phyloP scores from a whole-genome alignment of 1,140 invertebrate species.

The Geopemphigus sp. region DNA sequence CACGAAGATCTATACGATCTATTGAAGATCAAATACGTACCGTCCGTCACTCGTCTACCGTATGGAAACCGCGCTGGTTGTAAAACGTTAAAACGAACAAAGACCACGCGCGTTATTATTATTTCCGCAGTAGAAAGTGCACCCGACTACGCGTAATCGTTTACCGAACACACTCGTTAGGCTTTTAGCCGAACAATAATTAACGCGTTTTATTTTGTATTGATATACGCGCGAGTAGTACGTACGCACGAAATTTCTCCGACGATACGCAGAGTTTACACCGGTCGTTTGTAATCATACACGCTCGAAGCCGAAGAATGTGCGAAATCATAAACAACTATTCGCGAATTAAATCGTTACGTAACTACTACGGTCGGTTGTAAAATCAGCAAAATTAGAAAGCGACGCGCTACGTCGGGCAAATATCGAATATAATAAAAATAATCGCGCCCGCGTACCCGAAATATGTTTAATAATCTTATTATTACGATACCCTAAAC shows the following conservation, averaged over 20 bases:
- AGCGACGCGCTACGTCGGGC: not conserved
- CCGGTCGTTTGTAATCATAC: not conserved
- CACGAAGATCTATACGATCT: too few relatives aligned
- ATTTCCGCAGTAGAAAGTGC: conserved; percentile 7
- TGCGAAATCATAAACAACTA: not conserved
- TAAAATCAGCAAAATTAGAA: conserved; percentile 13
- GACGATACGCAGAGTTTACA: not conserved
- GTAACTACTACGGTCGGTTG: not conserved
- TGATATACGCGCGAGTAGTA: not conserved
- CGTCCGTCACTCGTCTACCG: too few relatives aligned
- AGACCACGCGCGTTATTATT: not conserved
- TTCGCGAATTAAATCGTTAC: not conserved
- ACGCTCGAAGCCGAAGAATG: too few relatives aligned
- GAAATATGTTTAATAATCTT: too few relatives aligned
- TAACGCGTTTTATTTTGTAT: not conserved
- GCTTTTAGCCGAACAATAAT: not conserved
- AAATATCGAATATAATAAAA: not conserved
- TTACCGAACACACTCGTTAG: not conserved
- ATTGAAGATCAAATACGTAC: too few relatives aligned
- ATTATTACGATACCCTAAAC: too few relatives aligned
- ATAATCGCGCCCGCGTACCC: too few relatives aligned
- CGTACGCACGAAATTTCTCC: not conserved
- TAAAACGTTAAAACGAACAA: too few relatives aligned
- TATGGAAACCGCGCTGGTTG: too few relatives aligned
- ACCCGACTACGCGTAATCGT: not conserved